Evolutionary conservation across 2,888 invertebrate species (phyloP).

Genomic region (Branchipolynoe longqiensis): DNA sequence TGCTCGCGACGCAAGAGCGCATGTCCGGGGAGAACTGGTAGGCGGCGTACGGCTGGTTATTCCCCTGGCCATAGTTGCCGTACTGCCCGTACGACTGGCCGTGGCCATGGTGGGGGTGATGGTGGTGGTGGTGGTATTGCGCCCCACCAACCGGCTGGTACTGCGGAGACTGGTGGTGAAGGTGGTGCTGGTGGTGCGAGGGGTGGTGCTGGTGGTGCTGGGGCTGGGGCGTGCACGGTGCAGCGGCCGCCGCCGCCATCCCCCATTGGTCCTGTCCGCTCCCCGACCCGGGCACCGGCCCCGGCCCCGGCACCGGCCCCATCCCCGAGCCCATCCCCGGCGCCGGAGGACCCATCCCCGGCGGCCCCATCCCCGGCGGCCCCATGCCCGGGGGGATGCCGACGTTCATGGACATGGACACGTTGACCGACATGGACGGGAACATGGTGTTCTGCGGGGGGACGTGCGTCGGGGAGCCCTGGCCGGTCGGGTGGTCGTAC

Average conservation of each 20-base stretch:
- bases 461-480: slow-evolving; percentile 44
- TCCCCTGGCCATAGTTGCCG: not conserved
- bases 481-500: slow-evolving; percentile 5
- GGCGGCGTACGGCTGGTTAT: slow-evolving; percentile 35
- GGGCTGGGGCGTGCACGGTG: slow-evolving; percentile 32
- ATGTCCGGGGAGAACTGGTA: slow-evolving; percentile 60
- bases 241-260: slow-evolving; percentile 50
- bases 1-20: not conserved
- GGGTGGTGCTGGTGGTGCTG: slow-evolving; percentile 57
- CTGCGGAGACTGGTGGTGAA: slow-evolving; percentile 53
- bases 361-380: slow-evolving; percentile 31
- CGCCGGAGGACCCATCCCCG: slow-evolving; percentile 50
- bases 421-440: slow-evolving; percentile 97
- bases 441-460: slow-evolving; percentile 82
- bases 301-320: not conserved
- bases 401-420: slow-evolving; percentile 99
- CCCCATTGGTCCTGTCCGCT: slow-evolving; percentile 46
- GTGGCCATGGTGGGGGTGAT: slow-evolving; percentile 58
- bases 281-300: slow-evolving; percentile 42
- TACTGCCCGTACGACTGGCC: slow-evolving; percentile 55
- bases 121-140: slow-evolving; percentile 57
- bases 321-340: too few relatives aligned
- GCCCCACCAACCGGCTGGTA: slow-evolving; percentile 51
- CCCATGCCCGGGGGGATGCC: slow-evolving; percentile 83
- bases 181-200: slow-evolving; percentile 61